Conservation (phyloP, 2,113 vertebrate species). For the Pantherophis guttatus region DNA sequence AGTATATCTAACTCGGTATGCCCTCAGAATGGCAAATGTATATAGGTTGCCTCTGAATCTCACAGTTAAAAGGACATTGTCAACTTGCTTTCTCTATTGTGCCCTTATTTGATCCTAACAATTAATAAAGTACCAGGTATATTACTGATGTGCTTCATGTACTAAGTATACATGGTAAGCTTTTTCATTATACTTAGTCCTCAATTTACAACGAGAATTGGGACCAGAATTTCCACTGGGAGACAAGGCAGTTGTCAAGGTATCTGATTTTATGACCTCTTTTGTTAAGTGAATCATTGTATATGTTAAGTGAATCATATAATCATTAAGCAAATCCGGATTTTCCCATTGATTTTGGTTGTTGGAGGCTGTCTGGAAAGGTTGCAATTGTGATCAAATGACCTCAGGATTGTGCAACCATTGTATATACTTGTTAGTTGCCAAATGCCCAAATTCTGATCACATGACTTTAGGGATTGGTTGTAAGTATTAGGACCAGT, state of each 20-base stretch:
- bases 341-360: not conserved
- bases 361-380: not conserved
- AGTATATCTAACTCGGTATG: not conserved
- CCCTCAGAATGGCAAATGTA: too few species aligned
- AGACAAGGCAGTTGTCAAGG: too few species aligned
- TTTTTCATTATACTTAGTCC: not conserved
- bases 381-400: not conserved
- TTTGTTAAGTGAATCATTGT: not conserved
- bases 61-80: not conserved
- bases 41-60: not conserved
- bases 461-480: not conserved
- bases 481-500: not conserved
- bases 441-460: not conserved
- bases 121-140: not conserved
- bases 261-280: not conserved
- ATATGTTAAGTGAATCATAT: not conserved
- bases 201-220: too few species aligned
- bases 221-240: too few species aligned
- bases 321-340: not conserved
- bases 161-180: not conserved
- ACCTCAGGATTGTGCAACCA: not conserved
- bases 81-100: not conserved
- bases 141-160: not conserved
- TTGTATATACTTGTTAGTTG: not conserved
- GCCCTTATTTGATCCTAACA: not conserved